Percentiles rank a stretch among this genome's conserved stretches.
Conservation (phyloP, 1,140 invertebrate genomes). For the Argopecten irradians region DNA sequence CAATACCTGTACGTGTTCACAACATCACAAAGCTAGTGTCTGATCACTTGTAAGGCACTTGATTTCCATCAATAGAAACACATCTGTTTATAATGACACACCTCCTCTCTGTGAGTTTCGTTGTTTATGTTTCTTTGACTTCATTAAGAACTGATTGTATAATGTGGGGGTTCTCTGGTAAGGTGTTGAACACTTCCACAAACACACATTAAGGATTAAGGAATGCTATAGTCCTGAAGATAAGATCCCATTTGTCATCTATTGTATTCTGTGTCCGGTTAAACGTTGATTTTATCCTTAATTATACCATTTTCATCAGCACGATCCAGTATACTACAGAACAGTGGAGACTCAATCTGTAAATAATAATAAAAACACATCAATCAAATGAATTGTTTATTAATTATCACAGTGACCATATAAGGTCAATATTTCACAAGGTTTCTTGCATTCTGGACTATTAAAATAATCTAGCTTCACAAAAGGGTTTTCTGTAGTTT, state of each 20-base stretch:
- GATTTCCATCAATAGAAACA: background rate
- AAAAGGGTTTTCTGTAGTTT: too few relatives aligned
- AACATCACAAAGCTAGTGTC: background rate
- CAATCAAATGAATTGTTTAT: background rate
- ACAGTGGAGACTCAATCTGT: slow-evolving; percentile 90
- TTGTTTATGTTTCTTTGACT: background rate
- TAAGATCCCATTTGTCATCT: background rate
- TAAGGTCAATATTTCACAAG: too few relatives aligned
- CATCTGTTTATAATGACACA: background rate
- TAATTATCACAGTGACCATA: background rate
- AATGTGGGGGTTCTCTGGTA: background rate
- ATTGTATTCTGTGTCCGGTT: background rate
- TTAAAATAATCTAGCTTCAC: too few relatives aligned
- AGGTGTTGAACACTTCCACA: background rate
- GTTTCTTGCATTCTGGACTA: too few relatives aligned
- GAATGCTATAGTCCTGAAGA: background rate
- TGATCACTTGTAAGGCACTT: background rate
- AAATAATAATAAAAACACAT: slow-evolving; percentile 46
- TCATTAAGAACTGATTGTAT: background rate
- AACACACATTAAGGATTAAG: background rate
- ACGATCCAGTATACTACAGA: slow-evolving; percentile 88
- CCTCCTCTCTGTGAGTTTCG: background rate
- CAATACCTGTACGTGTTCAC: too few relatives aligned
- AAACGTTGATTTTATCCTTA: slow-evolving; percentile 24
- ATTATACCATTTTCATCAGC: slow-evolving; percentile 73